Percentiles rank a stretch among this genome's conserved stretches.
Conservation (phyloP, 2,888 invertebrate genomes). For the Acrobasis suavella region DNA sequence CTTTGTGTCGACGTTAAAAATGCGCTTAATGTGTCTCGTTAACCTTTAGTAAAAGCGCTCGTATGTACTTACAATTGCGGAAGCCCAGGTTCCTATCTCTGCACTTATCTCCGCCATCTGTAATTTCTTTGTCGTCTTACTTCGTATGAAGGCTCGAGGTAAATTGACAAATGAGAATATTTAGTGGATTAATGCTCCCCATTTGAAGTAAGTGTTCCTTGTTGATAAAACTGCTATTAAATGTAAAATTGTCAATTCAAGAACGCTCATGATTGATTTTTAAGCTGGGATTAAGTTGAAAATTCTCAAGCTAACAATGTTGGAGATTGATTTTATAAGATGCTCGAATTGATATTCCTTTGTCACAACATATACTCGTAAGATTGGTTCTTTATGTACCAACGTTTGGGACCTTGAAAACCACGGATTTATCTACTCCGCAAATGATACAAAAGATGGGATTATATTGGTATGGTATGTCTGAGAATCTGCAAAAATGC, state of each 20-base stretch:
- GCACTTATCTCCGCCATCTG: constrained; percentile 35
- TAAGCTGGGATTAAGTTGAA: neutral
- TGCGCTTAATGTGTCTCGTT: constrained; percentile 64
- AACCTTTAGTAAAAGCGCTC: constrained; percentile 65
- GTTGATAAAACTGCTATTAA: constrained; percentile 5
- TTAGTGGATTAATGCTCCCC: constrained; percentile 13
- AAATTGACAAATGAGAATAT: constrained; percentile 18
- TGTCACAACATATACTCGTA: neutral
- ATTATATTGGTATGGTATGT: too few relatives aligned
- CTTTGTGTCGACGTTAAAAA: constrained; percentile 53
- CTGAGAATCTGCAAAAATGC: too few relatives aligned
- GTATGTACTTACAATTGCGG: constrained; percentile 62
- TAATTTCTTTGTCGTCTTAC: constrained; percentile 16
- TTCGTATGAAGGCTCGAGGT: constrained; percentile 11
- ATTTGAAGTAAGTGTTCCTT: constrained; percentile 6
- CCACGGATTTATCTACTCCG: too few relatives aligned
- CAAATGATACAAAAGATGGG: too few relatives aligned
- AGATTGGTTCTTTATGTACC: too few relatives aligned
- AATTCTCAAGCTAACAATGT: neutral
- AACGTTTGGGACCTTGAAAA: too few relatives aligned
- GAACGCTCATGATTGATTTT: neutral
- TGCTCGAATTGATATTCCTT: neutral
- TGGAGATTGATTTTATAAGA: neutral
- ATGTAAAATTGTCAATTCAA: neutral
- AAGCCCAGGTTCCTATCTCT: constrained; percentile 48